Evolutionary conservation across 2,888 invertebrate species (phyloP), one percentile per base, ranked within the genome.

Genomic region (Amiota mariae): DNA sequence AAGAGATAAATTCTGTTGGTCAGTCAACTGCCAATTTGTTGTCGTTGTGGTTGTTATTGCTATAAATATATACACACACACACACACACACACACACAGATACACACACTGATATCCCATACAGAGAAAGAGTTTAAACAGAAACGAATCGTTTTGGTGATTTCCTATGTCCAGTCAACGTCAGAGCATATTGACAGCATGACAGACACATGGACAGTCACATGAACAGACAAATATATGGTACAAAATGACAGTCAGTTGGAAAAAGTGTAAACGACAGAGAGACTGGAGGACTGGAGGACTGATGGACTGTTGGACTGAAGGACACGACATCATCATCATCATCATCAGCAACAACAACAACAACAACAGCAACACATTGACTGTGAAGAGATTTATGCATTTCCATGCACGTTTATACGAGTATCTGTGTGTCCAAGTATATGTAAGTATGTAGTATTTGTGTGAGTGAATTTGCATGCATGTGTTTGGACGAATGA

Each of bases 381-480:
- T 59, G 20, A 20, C 59, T n/a, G 10, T 18, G 8, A 11, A 59
- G 36, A 63, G 24, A 63, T 63, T 63, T 63, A 63, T 63, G 61
- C 12, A 24, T 59, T n/a, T 59, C 15, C 18, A 36, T 66, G 18
- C 48, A 12, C 73, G 10, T 63, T 12, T 68, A 51, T 54, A 4
- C 36, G 10, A 51, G 10, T 61, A 57, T n/a, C 63, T 75, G 51
- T 54, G 15, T 64, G 66, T 59, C 64, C 47, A 61, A 47, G 46
- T 49, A 56, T 59, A 67, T 67, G 71, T 61, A 61, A 73, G 70
- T n/a, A n/a, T n/a, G n/a, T n/a, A n/a, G n/a, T 78, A 78, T 80
- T 77, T 79, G 74, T n/a, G 4, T n/a, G 54, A 12, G 59, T 20
- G 20, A 73, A 54, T 68, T 68, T 68, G 67, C 67, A 68, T 68